phyloP scores from a whole-genome alignment of 2,888 invertebrate genomes.

The Drosophila robusta region DNA sequence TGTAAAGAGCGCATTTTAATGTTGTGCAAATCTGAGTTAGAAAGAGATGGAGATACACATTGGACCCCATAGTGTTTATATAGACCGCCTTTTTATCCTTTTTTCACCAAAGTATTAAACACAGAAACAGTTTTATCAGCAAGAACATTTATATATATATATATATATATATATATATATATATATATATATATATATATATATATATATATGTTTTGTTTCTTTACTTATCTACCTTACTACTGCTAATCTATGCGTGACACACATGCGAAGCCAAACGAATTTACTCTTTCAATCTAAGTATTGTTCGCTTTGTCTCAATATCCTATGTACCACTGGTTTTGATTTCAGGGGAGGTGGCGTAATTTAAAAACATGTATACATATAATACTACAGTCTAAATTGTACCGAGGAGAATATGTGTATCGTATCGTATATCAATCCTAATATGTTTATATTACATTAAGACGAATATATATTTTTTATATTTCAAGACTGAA shows the following conservation, averaged over 20 bases:
- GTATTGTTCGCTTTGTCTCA: slow-evolving; percentile 2
- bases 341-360: slow-evolving; percentile 25
- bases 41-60: neutral
- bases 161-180: neutral
- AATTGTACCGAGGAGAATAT: no score
- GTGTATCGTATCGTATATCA: no score
- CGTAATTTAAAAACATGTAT: slow-evolving; percentile 12
- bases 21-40: no score
- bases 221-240: slow-evolving; percentile 3
- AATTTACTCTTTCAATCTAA: slow-evolving; percentile 29
- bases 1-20: neutral
- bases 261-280: slow-evolving; percentile 46
- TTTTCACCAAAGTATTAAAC: neutral
- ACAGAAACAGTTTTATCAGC: slow-evolving; percentile 31
- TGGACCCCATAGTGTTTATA: neutral
- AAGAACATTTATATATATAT: slow-evolving; percentile 13
- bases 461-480: neutral
- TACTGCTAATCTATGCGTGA: slow-evolving; percentile 13
- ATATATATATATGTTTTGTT: neutral
- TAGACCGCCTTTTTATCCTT: no score
- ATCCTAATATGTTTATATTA: no score
- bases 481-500: neutral
- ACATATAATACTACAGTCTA: no score
- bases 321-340: slow-evolving; percentile 17
- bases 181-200: neutral